phyloP scores from a whole-genome alignment of 2,888 invertebrate species.

The Synergus japonicus region DNA sequence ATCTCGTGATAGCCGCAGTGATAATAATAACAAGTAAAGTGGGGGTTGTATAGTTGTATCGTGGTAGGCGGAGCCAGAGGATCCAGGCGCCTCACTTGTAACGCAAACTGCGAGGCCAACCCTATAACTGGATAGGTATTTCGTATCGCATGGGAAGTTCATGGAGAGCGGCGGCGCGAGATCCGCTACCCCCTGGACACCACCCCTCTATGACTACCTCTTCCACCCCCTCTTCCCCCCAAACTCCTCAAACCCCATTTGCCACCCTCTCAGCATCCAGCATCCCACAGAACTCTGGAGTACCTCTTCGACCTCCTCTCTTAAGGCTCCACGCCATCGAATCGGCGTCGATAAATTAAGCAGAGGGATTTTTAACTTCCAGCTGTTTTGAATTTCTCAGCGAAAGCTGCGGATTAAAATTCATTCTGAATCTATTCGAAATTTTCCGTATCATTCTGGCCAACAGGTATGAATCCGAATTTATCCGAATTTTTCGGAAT shows the following conservation, averaged over 20 bases:
- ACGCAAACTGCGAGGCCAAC: constrained; percentile 66
- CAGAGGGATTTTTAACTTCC: neutral
- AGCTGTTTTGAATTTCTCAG: neutral
- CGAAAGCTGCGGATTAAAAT: too few species aligned
- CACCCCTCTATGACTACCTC: constrained; percentile 54
- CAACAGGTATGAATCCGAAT: too few species aligned
- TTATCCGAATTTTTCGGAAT: too few species aligned
- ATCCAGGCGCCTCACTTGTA: constrained; percentile 64
- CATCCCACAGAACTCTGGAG: constrained; percentile 2
- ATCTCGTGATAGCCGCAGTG: neutral
- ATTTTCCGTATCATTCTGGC: too few species aligned
- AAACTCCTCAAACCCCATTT: neutral
- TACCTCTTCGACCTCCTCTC: neutral
- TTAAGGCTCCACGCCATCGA: neutral
- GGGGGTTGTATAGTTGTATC: constrained; percentile 64
- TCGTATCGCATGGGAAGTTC: constrained; percentile 60
- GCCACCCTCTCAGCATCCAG: constrained; percentile 8
- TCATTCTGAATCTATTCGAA: too few species aligned
- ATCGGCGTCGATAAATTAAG: neutral
- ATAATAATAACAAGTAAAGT: constrained; percentile 44
- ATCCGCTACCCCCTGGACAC: constrained; percentile 50
- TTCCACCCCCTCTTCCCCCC: constrained; percentile 42
- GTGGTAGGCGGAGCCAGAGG: constrained; percentile 69
- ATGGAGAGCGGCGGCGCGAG: constrained; percentile 60
- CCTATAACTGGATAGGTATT: constrained; percentile 67